phyloP scores from a whole-genome alignment of 2,888 invertebrate genomes.

The Eristalis arbustorum region DNA sequence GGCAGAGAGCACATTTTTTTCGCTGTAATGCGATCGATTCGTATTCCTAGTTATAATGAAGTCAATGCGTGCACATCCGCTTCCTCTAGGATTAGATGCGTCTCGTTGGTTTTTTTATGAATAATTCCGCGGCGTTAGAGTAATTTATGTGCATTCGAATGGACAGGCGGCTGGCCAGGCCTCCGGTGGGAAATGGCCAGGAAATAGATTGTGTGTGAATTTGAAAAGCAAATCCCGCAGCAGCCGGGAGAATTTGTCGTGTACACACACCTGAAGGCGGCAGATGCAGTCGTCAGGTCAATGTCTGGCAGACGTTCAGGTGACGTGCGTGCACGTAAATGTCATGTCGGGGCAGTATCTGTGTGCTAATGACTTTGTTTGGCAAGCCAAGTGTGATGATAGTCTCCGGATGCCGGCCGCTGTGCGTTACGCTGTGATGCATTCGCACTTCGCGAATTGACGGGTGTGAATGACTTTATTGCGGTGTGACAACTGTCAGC shows the following conservation, averaged over 20 bases:
- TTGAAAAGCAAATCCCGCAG: conserved; percentile 59
- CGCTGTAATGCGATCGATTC: conserved; percentile 53
- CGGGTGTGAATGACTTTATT: neutral
- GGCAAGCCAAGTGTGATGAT: neutral
- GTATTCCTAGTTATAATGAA: conserved; percentile 64
- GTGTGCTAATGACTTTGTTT: neutral
- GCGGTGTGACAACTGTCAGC: neutral
- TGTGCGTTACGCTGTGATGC: neutral
- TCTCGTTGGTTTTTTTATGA: conserved; percentile 44
- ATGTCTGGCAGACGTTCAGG: conserved; percentile 5
- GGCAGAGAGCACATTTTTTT: neutral
- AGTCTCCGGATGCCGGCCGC: neutral
- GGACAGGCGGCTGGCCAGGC: conserved; percentile 9
- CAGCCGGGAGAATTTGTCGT: conserved; percentile 27
- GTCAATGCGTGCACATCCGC: conserved; percentile 57
- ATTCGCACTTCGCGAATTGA: neutral
- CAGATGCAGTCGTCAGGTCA: conserved; percentile 5
- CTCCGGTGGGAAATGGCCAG: conserved; percentile 48
- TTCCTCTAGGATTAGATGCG: conserved; percentile 51
- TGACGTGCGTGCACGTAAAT: neutral
- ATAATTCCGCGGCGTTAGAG: conserved; percentile 53
- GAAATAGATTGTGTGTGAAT: conserved; percentile 59
- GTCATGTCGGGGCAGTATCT: neutral
- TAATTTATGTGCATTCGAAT: conserved; percentile 67
- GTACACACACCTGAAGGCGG: neutral